Evolutionary conservation across 2,113 vertebrate genomes (phyloP), one percentile per base, ranked within the genome.

Genomic region (Zootoca vivipara): DNA sequence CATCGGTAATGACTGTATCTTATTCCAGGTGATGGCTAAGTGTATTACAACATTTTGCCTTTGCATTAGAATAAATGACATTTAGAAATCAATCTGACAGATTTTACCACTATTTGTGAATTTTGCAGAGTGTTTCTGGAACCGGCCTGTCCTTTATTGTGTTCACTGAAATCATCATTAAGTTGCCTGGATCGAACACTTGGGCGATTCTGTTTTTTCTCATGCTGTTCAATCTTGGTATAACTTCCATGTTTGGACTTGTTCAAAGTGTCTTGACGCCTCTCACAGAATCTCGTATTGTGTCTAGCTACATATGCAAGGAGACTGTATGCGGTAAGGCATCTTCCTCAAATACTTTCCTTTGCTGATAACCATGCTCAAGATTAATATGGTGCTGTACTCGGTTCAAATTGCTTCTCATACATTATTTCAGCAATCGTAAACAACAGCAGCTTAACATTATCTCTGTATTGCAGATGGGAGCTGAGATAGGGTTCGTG

Each of bases 201-300:
- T 99, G 99, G 99, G 97, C 98, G 0, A 89, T 98, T 70, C 94
- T 99, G n/a, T 99, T 99, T 94, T 99, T 99, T 30, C 1, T 97
- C 69, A 99, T 99, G 98, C 93, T 99, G 40, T 98, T 99, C 94
- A 96, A 95, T 88, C 94, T 99, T 95, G 98, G 98, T 12, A 96
- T 99, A 67, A 98, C 98, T 30, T 98, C 99, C 3, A 98, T 99
- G 98, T 99, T 99, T 73, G 98, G 99, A 67, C 98, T 97, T 88
- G 91, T 98, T 10, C 98, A 99, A n/a, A 95, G 98, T 0, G 90
- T 99, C 87, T 96, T 99, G 75, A 97, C 97, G 0, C 97, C 98
- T 0, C 93, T 99, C 33, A 91, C 94, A 5, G 98, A 99, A 65
- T 90, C 98, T 83, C 93, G 70, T 13, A 1, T 97, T 86, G 1